Evolutionary conservation across 2,888 invertebrate genomes (phyloP).

Genomic region (Dynastes maya): DNA sequence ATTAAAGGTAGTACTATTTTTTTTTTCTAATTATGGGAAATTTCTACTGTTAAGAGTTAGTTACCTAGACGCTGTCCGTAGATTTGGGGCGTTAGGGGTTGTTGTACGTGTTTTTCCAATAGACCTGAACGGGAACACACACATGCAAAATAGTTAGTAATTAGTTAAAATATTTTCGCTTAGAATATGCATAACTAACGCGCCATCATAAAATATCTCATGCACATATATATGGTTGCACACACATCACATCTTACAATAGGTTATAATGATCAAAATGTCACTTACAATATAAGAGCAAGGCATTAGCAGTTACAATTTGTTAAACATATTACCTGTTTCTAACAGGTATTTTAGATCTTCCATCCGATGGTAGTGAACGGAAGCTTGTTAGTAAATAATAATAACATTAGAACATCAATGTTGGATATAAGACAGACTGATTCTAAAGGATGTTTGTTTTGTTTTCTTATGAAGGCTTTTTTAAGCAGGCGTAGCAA

Average conservation of each 20-base stretch:
- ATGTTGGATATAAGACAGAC: conserved; percentile 4
- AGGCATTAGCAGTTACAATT: background rate
- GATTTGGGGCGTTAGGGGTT: conserved; percentile 69
- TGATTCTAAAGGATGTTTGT: conserved; percentile 14
- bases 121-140: conserved; percentile 66
- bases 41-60: conserved; percentile 47
- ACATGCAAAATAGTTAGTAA: conserved; percentile 62
- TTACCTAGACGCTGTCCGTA: conserved; percentile 71
- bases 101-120: conserved; percentile 68
- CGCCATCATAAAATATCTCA: conserved; percentile 3
- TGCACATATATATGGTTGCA: conserved; percentile 15
- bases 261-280: background rate
- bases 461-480: background rate
- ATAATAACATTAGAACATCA: conserved; percentile 49
- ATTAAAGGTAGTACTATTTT: background rate
- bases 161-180: conserved; percentile 58
- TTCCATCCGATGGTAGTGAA: conserved; percentile 66
- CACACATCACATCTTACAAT: background rate
- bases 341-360: conserved; percentile 66
- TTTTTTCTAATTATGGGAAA: background rate
- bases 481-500: background rate
- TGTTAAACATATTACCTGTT: conserved; percentile 47
- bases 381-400: conserved; percentile 63
- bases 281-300: too few relatives aligned
- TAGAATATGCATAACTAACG: conserved; percentile 46